These are phyloP conservation scores for Platysteira castanea DNA, from an alignment of 2,113 vertebrate species.

Conservation along the genomic window DNA sequence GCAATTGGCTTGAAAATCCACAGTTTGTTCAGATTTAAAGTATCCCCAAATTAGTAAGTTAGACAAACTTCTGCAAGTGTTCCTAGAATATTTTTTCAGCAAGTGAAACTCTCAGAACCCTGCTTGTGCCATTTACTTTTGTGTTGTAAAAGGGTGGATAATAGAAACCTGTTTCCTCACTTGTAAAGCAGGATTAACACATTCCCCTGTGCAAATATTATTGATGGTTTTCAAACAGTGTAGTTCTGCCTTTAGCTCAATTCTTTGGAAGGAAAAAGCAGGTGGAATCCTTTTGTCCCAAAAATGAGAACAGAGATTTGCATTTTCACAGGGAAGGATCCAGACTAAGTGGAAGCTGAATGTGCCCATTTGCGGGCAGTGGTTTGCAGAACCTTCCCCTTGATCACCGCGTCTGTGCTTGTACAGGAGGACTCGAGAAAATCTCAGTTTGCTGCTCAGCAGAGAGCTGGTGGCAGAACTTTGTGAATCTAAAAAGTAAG, in stretches of 20 bases:
- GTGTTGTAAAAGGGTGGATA: neutral
- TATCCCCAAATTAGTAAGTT: neutral
- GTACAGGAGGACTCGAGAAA: neutral
- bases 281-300: neutral
- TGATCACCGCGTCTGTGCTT: neutral
- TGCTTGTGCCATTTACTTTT: neutral
- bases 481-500: neutral
- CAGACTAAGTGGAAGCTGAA: neutral
- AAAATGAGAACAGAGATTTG: neutral
- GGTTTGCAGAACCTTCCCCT: neutral
- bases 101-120: neutral
- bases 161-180: neutral
- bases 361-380: neutral
- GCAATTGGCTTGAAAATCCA: neutral
- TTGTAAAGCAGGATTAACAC: neutral
- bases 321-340: neutral
- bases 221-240: neutral
- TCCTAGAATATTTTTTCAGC: neutral
- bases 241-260: neutral
- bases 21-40: neutral
- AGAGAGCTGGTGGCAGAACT: neutral
- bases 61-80: neutral
- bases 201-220: neutral
- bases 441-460: neutral
- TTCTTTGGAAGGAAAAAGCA: neutral